These are phyloP conservation scores for Therioaphis trifolii DNA, from an alignment of 2,888 invertebrate genomes.

Conservation along the genomic window DNA sequence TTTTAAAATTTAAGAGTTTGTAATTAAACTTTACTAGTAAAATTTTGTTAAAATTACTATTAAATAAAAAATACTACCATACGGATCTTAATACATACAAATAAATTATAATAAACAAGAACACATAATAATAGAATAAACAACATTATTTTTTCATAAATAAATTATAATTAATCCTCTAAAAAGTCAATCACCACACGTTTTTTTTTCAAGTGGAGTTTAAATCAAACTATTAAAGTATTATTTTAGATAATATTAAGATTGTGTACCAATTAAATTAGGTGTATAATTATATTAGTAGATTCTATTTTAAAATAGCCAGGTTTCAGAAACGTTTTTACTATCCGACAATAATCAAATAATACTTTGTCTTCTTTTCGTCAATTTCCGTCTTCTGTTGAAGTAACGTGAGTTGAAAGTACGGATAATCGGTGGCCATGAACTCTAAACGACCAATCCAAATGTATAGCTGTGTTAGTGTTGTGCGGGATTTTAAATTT, in stretches of 20 bases:
- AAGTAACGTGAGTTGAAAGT: slow-evolving; percentile 44
- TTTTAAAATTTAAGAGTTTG: not conserved
- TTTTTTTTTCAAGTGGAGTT: too few species aligned
- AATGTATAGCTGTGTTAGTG: not conserved
- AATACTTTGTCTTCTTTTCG: not conserved
- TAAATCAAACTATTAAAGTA: too few species aligned
- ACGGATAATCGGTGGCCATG: slow-evolving; percentile 43
- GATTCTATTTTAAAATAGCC: not conserved
- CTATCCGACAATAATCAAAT: not conserved
- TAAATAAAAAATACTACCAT: not conserved
- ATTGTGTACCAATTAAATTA: too few species aligned
- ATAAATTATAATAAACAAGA: too few species aligned
- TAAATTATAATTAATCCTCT: not conserved
- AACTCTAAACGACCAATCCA: slow-evolving; percentile 46
- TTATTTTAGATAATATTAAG: too few species aligned
- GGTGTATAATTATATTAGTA: too few species aligned
- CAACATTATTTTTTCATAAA: not conserved
- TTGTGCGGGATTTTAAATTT: not conserved
- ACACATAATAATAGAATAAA: too few species aligned
- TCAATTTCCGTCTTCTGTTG: not conserved
- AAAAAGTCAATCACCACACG: too few species aligned
- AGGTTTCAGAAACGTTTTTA: not conserved
- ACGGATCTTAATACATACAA: too few species aligned
- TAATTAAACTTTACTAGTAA: not conserved
- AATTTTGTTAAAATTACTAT: not conserved